Evolutionary conservation across 2,888 invertebrate species (phyloP), one percentile per base, ranked within the genome.

Genomic region (Odontocolon sp.): DNA sequence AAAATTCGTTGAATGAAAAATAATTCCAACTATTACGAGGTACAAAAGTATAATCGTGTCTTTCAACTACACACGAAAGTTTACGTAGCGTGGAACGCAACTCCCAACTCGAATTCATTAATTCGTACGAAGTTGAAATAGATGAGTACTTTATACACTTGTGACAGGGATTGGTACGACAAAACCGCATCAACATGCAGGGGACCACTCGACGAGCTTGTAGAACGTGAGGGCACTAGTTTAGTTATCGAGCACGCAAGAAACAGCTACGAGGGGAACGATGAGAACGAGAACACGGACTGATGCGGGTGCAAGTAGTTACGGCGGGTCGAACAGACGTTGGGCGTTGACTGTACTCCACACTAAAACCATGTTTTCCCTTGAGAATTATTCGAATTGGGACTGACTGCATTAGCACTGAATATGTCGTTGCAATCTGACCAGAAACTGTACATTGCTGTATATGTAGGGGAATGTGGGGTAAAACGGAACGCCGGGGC

Each of bases 171-270:
- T 50, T n/a, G 21, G 9, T 52, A 42, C 42, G 66, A 61, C 40
- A 70, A 54, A 70, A 61, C 38, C 69, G 40, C 69, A 61, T 61
- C 61, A 70, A 61, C 69, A 70, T 70, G 40, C 69, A 61, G 26
- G 40, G 28, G 61, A 70, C 42, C 38, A 31, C 69, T 40, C 16
- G 61, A 21, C 40, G 38, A 14, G 54, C 36, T 21, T 28, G 45
- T 31, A 38, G 11, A 47, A 26, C 56, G 36, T 54, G 33, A 18
- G n/a, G 28, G 28, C 45, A 28, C 16, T 52, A 64, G 63, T 47
- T 47, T 56, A 59, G 66, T 59, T 59, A 59, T 59, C 59, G 50
- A 36, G 57, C 33, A 67, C 52, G 52, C 66, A 73, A 73, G 66
- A 67, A 73, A 73, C 52, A 47, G 52, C 26, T 23, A 36, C 33